Evolutionary conservation across 1,140 invertebrate genomes (phyloP), one percentile per base, ranked within the genome.

Genomic region (Luehdorfia chinensis): DNA sequence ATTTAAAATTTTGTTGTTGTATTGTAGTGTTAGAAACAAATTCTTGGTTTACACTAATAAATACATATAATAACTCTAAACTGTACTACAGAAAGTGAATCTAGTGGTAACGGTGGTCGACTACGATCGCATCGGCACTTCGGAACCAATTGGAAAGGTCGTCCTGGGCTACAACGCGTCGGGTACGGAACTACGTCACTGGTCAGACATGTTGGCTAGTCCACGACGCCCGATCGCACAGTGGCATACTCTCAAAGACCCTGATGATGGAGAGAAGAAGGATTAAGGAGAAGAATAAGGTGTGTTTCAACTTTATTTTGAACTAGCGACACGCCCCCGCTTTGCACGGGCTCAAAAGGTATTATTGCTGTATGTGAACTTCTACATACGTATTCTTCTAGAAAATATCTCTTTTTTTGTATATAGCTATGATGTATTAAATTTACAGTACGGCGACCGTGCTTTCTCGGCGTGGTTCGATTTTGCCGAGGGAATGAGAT

Each of bases 111-210:
- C 98, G 37, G 98, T 99, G 62, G 98, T 99, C 77, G 98, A 99
- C 88, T 99, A 99, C 88, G 98, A 99, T 91, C 95, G 98, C 85
- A 99, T 99, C 86, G 98, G 98, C 33, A 99, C 98, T 32, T 99
- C 97, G 59, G 98, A 99, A 87, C 97, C 98, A 11, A 99, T 99
- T 79, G 98, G 98, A 55, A 96, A 98, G 87, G 96, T 96, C 52
- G 91, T 99, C 47, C 91, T 99, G 57, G 98, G 98, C 32, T 99
- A 98, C 89, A 98, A 97, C 88, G 97, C 97, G 63, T 96, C 93
- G 54, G 98, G 98, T 47, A 98, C 97, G 12, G 98, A 99, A 87
- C 89, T 99, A 34, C 94, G 98, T 65, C 98, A 99, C 88, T 99
- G 98, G 98, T 99, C 97, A 45, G 98, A 99, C 87, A 98, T 98